Percentiles rank a stretch among this genome's conserved stretches.
Conservation (phyloP, 1,140 invertebrate genomes). For the Nasonia giraulti region DNA sequence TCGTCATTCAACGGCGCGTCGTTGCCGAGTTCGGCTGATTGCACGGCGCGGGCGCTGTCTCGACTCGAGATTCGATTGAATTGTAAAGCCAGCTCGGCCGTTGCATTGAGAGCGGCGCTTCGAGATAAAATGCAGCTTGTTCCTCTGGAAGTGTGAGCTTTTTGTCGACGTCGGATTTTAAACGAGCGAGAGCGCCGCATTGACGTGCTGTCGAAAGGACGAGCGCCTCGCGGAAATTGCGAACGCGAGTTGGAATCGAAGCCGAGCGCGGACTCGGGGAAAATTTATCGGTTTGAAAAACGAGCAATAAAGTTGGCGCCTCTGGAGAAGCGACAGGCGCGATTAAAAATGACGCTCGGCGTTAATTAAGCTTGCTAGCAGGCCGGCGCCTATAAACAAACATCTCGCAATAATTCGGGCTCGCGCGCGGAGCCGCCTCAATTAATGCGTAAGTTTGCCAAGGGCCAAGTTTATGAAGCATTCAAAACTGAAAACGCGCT, state of each 20-base stretch:
- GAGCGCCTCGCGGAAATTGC: not conserved
- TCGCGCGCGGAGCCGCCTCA: constrained; percentile 27
- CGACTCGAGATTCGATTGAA: constrained; percentile 8
- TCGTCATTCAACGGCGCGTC: too few relatives aligned
- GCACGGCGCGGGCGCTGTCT: not conserved
- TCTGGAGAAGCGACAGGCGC: not conserved
- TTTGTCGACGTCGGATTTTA: not conserved
- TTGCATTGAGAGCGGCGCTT: not conserved
- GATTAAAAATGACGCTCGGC: constrained; percentile 14
- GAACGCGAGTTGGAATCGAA: not conserved
- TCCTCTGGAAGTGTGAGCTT: not conserved
- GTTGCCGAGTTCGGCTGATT: not conserved
- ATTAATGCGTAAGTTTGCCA: constrained; percentile 47
- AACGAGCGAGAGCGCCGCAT: not conserved
- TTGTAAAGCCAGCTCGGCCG: not conserved
- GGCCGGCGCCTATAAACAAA: constrained; percentile 42
- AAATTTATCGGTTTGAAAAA: not conserved
- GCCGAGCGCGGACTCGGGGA: not conserved
- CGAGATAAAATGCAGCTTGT: not conserved
- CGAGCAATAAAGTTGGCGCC: not conserved
- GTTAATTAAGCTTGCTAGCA: constrained; percentile 26
- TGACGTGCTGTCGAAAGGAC: not conserved
- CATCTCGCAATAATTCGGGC: constrained; percentile 42
- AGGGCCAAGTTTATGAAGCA: constrained; percentile 47
- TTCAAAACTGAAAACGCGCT: constrained; percentile 50